phyloP scores from a whole-genome alignment of 2,113 vertebrate genomes.

The Nibea albiflora region DNA sequence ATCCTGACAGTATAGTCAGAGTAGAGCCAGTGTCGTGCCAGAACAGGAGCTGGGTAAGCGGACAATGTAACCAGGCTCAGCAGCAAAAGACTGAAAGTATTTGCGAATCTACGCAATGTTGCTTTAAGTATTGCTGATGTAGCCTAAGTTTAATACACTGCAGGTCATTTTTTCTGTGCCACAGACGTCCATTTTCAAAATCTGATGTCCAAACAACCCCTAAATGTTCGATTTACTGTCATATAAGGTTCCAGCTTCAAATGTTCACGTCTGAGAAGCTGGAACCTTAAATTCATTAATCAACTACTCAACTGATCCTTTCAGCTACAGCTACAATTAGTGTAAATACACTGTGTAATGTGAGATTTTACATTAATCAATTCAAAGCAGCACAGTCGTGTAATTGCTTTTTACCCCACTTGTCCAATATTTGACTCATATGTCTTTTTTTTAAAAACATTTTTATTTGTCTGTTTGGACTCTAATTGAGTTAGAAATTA shows the following conservation, averaged over 20 bases:
- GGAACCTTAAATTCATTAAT: background rate
- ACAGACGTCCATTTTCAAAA: background rate
- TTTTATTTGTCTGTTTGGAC: constrained; percentile 21
- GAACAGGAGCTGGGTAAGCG: no score
- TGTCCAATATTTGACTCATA: background rate
- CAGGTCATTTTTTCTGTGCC: background rate
- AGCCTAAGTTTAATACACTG: background rate
- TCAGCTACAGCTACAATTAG: background rate
- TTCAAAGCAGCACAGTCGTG: background rate
- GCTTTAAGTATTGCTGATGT: background rate
- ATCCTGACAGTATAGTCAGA: no score
- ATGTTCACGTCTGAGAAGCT: background rate
- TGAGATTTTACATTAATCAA: background rate
- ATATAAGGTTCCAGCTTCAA: background rate
- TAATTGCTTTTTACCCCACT: constrained; percentile 7
- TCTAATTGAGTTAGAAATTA: constrained; percentile 38
- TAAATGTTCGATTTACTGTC: background rate
- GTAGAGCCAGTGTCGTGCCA: no score
- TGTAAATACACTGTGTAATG: background rate
- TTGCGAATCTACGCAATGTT: no score
- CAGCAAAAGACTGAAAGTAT: no score
- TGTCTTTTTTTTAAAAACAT: background rate
- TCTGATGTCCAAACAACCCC: background rate
- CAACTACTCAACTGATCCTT: background rate
- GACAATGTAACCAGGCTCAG: no score